A percentile compares a stretch with the other conserved stretches of the same genome.
Evolutionary conservation across 2,113 vertebrate genomes (phyloP).

Genomic region (Psittacula cyanocephala): DNA sequence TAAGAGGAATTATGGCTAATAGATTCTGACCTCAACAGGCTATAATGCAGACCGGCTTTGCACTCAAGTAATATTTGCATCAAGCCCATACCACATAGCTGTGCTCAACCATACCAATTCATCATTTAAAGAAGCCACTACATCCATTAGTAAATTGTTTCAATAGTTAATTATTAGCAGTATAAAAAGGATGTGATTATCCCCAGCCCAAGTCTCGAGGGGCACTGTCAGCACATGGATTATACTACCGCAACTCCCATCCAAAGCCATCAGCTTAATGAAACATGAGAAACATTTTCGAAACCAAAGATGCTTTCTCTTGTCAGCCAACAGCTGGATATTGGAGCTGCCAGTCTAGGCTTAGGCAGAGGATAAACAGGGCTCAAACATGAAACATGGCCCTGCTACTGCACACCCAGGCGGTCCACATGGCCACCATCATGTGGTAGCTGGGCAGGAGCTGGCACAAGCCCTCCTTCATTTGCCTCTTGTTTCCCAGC

Average conservation of each 20-base stretch:
- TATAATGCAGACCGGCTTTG: conserved; percentile 24
- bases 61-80: conserved; percentile 23
- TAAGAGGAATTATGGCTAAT: conserved; percentile 38
- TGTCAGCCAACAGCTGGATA: background rate
- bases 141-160: conserved; percentile 61
- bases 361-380: background rate
- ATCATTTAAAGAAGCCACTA: conserved; percentile 45
- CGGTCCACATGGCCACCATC: background rate
- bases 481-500: background rate
- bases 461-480: background rate
- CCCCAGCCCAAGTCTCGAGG: background rate
- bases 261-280: background rate
- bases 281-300: background rate
- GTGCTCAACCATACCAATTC: conserved; percentile 24
- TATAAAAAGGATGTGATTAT: conserved; percentile 5
- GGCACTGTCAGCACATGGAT: background rate
- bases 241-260: background rate
- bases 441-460: background rate
- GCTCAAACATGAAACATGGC: rapidly evolving
- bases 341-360: background rate
- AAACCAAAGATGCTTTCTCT: background rate
- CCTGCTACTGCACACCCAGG: background rate
- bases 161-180: conserved; percentile 54
- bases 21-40: conserved; percentile 61
- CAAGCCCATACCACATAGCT: background rate